phyloP scores from a whole-genome alignment of 2,888 invertebrate genomes.

The Torymus texanus region DNA sequence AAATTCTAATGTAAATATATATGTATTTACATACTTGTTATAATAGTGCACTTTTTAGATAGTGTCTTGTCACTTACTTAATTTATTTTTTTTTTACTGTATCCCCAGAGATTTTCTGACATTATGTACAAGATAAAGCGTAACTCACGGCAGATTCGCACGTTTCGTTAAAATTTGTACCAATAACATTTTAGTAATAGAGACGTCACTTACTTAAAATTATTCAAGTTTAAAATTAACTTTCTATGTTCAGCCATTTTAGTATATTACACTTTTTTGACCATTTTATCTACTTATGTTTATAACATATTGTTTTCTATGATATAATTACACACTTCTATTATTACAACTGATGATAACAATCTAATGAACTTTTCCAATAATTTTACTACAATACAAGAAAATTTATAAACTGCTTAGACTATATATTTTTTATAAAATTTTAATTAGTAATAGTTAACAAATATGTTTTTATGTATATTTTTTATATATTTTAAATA shows the following conservation, averaged over 20 bases:
- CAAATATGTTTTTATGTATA: constrained; percentile 42
- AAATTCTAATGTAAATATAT: constrained; percentile 48
- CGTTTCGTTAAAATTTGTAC: constrained; percentile 36
- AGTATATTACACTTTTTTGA: constrained; percentile 28
- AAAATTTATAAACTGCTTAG: constrained; percentile 27
- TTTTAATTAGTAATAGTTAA: constrained; percentile 50
- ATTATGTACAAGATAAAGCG: constrained; percentile 54
- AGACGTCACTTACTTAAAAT: constrained; percentile 51
- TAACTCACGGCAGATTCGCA: constrained; percentile 44
- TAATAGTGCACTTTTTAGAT: constrained; percentile 38
- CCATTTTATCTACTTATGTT: constrained; percentile 25
- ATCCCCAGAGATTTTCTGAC: constrained; percentile 35
- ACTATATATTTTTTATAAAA: constrained; percentile 41
- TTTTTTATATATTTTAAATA: constrained; percentile 35
- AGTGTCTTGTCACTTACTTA: constrained; percentile 36
- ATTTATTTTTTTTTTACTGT: constrained; percentile 35
- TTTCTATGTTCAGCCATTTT: constrained; percentile 12
- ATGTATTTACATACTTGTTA: constrained; percentile 48
- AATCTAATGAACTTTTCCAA: constrained; percentile 23
- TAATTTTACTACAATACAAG: constrained; percentile 36
- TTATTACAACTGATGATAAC: constrained; percentile 35
- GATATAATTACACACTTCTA: constrained; percentile 20
- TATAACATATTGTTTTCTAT: constrained; percentile 26
- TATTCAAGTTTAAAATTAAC: constrained; percentile 36
- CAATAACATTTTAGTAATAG: constrained; percentile 26